A percentile compares a stretch with the other conserved stretches of the same genome.
Conservation (phyloP, 2,797 vertebrate genomes). For the Etheostoma perlongum region DNA sequence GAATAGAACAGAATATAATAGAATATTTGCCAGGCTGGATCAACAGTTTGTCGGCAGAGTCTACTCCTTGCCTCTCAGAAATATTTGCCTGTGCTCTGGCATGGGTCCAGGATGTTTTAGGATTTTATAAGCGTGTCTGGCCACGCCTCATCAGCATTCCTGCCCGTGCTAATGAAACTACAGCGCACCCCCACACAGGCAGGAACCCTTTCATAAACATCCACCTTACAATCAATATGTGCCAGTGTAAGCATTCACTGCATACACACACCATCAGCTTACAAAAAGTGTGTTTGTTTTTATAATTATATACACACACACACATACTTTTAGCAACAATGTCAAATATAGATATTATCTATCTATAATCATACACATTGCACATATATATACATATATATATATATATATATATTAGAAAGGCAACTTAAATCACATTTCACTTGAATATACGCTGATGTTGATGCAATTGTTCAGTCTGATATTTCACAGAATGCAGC, state of each 20-base stretch:
- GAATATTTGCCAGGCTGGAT: constrained; percentile 5
- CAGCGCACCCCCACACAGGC: constrained; percentile 47
- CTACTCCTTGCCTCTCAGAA: constrained; percentile 50
- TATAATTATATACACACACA: no score
- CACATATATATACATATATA: not conserved
- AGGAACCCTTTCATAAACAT: constrained; percentile 27
- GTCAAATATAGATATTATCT: not conserved
- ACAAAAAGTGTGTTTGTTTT: constrained; percentile 22
- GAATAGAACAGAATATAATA: not conserved
- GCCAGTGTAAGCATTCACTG: not conserved
- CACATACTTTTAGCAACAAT: no score
- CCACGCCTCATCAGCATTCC: constrained; percentile 72
- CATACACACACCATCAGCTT: not conserved
- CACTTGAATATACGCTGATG: not conserved
- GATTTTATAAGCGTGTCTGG: constrained; percentile 74
- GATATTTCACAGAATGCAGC: not conserved
- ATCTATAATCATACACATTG: not conserved
- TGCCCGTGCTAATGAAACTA: constrained; percentile 72
- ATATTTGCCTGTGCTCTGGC: constrained; percentile 75
- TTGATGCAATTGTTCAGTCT: not conserved
- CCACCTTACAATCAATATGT: constrained; percentile 23
- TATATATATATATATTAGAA: not conserved
- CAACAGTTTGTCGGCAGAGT: constrained; percentile 38
- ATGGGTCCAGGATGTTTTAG: constrained; percentile 57
- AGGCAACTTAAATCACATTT: not conserved